Evolutionary conservation across 2,797 vertebrate genomes (phyloP).

Genomic region (Atherinosoma microstoma): DNA sequence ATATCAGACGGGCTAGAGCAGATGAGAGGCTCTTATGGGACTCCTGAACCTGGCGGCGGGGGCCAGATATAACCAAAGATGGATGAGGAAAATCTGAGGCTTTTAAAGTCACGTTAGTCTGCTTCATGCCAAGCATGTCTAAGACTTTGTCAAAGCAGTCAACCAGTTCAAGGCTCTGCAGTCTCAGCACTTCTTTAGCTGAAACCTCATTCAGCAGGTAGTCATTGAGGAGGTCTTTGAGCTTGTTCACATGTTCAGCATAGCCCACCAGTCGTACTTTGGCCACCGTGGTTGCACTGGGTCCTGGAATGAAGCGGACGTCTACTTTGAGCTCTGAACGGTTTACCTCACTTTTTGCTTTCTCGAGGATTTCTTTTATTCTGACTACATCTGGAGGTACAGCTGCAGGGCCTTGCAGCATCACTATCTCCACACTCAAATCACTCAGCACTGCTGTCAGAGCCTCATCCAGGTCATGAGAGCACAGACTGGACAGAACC

Average conservation of each 20-base stretch:
- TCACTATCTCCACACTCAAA: conserved; percentile 30
- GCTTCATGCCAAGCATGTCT: conserved; percentile 39
- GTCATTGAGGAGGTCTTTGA: conserved; percentile 55
- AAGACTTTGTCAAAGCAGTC: conserved; percentile 57
- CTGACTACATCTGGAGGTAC: conserved; percentile 34
- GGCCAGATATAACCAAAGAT: conserved; percentile 63
- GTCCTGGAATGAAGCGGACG: conserved; percentile 33
- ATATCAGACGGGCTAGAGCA: conserved; percentile 39
- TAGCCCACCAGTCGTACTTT: conserved; percentile 68
- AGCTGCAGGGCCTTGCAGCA: conserved; percentile 42
- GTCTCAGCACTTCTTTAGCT: conserved; percentile 37
- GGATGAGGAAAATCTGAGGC: conserved; percentile 30
- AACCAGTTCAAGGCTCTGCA: conserved; percentile 57
- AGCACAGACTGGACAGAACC: conserved; percentile 70
- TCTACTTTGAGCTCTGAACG: conserved; percentile 37
- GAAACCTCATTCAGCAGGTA: conserved; percentile 51
- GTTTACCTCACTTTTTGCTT: conserved; percentile 51
- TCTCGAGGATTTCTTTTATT: conserved; percentile 53
- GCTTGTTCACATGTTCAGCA: conserved; percentile 51
- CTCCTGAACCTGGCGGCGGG: conserved; percentile 45
- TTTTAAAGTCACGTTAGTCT: conserved; percentile 36
- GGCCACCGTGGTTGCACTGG: not conserved
- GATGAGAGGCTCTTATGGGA: conserved; percentile 17
- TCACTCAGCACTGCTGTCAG: conserved; percentile 51
- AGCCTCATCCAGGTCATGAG: conserved; percentile 64